phyloP scores from a whole-genome alignment of 2,888 invertebrate genomes.

The Mesochorus sp. region DNA sequence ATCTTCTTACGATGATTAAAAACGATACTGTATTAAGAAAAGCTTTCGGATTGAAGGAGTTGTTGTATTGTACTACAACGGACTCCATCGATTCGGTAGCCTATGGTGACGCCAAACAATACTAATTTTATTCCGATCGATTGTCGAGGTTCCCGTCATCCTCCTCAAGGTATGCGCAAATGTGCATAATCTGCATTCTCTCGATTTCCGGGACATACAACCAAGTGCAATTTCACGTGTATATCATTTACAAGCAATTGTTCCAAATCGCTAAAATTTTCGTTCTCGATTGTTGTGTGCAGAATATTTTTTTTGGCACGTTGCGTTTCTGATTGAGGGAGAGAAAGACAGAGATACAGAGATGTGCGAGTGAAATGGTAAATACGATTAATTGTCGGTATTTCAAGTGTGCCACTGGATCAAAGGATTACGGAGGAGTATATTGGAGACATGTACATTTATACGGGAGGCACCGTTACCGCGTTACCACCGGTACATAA shows the following conservation, averaged over 20 bases:
- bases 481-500: constrained; percentile 70
- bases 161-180: neutral
- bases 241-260: constrained; percentile 46
- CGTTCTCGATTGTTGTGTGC: constrained; percentile 12
- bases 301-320: constrained; percentile 24
- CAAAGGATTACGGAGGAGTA: constrained; percentile 69
- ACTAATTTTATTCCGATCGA: constrained; percentile 37
- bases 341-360: no score
- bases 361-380: constrained; percentile 43
- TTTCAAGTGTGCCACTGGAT: constrained; percentile 76
- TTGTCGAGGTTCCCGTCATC: constrained; percentile 19
- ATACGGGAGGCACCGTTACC: constrained; percentile 72
- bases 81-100: constrained; percentile 50
- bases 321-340: neutral
- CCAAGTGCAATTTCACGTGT: constrained; percentile 33
- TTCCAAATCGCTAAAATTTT: constrained; percentile 30
- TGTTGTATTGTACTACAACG: neutral
- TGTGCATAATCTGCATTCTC: neutral
- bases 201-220: neutral
- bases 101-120: constrained; percentile 57
- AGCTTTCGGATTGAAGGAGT: neutral
- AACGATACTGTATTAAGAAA: no score
- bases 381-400: constrained; percentile 54
- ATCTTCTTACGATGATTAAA: no score
- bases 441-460: constrained; percentile 13